Base-by-base conservation (phyloP, 2,797 vertebrate species). In the Hylomyscus alleni region DNA sequence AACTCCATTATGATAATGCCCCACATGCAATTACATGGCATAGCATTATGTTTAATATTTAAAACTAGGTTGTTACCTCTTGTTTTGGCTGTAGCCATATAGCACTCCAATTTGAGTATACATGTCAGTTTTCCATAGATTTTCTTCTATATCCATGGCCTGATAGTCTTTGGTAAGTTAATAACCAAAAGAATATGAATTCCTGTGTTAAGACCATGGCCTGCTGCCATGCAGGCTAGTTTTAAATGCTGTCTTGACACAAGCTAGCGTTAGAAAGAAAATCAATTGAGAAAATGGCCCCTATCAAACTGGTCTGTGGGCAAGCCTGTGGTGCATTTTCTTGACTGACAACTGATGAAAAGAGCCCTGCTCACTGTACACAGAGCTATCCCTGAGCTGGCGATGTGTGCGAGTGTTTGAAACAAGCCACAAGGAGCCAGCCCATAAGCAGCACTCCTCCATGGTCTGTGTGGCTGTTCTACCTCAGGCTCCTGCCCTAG, bases 31-130 rank as follows among this genome's bases (percentile, higher is more conserved):
- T 96, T 93, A 95, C 50, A 93, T 52, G 75, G 89, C 89, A 97
- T 17, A 93, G 89, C 69, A 87, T 92, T 60, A 82, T 52, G 12
- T 93, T 95, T 96, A 94, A 91, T 90, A 98, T 96, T 97, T 95
- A 95, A 96, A 20, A 34, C n/a, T 75, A 84, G 88, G 87, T 67
- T 73, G 75, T 77, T 91, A 50, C 3, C 76, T 80, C 58, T 26
- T 94, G 87, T 69, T 91, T 93, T 93, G 56, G 60, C 67, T 69
- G 34, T 72, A 50, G 58, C 88, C 77, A 96, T 95, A 26, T 40
- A 96, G 60, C 69, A 56, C 84, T 50, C 65, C 15, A 87, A 58
- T 95, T 88, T 93, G 80, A 96, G 67, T 54, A 87, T 44, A 60
- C 15, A 2, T 81, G 62, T 96, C 94, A 91, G 81, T 58, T 97